Conservation (phyloP, 2,113 vertebrate genomes). For the Gavia stellata region DNA sequence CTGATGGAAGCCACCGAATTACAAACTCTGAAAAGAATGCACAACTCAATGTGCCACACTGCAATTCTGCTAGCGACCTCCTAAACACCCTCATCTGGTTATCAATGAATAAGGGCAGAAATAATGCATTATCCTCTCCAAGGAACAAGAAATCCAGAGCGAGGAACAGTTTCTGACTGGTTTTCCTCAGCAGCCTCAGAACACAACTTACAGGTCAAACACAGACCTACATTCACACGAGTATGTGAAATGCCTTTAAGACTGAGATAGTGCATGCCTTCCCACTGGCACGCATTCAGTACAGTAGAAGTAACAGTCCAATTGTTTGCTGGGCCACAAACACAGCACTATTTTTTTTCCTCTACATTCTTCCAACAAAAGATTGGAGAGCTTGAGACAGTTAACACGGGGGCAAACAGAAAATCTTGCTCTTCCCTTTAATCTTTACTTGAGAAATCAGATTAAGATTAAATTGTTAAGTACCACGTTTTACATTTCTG, state of each 20-base stretch:
- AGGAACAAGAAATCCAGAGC: background rate
- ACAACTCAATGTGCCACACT: rapidly evolving
- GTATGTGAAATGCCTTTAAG: background rate
- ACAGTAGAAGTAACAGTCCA: background rate
- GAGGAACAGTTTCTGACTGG: background rate
- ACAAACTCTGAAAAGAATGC: rapidly evolving
- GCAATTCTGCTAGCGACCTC: background rate
- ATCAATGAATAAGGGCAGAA: background rate
- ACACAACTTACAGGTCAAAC: background rate
- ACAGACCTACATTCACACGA: background rate
- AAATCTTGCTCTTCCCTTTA: slow-evolving; percentile 1
- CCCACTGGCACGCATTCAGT: background rate
- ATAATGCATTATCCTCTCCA: background rate
- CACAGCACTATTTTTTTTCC: background rate
- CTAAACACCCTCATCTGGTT: slow-evolving; percentile 29
- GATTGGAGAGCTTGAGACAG: background rate
- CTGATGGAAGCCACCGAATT: background rate
- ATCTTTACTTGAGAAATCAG: slow-evolving; percentile 26
- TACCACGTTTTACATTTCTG: background rate
- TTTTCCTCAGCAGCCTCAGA: background rate
- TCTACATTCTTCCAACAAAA: background rate
- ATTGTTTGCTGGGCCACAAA: background rate
- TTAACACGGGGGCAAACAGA: background rate
- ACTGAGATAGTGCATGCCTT: background rate
- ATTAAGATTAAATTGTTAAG: slow-evolving; percentile 15